Conservation (phyloP, 2,797 vertebrate species). For the Crypturellus tataupa region DNA sequence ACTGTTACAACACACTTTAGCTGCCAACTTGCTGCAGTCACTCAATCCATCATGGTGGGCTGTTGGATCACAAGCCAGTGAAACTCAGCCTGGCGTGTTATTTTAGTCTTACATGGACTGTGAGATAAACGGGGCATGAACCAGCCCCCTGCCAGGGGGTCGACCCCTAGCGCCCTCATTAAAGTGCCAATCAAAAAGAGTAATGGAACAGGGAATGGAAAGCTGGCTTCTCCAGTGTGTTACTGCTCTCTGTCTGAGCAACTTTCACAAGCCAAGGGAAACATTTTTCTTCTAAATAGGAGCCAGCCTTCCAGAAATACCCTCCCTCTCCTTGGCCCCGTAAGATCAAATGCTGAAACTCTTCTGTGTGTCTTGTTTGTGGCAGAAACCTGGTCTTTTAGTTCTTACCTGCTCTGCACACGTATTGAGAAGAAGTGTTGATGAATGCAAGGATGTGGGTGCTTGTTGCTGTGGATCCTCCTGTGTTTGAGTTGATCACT, state of each 20-base stretch:
- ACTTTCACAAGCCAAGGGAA: constrained; percentile 57
- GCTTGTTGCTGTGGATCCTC: not conserved
- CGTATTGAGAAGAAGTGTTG: not conserved
- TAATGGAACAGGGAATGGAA: constrained; percentile 86
- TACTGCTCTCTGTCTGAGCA: not conserved
- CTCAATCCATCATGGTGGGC: constrained; percentile 91
- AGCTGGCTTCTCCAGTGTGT: constrained; percentile 29
- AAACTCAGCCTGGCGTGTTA: constrained; percentile 82
- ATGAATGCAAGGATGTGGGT: not conserved
- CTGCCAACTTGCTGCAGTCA: constrained; percentile 83
- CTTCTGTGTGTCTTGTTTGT: not conserved
- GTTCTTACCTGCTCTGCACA: not conserved
- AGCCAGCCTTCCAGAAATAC: constrained; percentile 17
- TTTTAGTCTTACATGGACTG: constrained; percentile 85
- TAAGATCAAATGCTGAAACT: not conserved
- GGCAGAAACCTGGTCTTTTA: not conserved
- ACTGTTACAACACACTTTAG: constrained; percentile 82
- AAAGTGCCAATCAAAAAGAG: constrained; percentile 95
- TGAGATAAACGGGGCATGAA: constrained; percentile 93
- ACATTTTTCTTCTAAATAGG: not conserved
- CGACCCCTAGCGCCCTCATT: constrained; percentile 91
- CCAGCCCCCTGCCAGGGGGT: constrained; percentile 92
- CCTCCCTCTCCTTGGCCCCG: not conserved
- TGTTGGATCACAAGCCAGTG: constrained; percentile 80
- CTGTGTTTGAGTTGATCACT: accelerated